These are phyloP conservation scores for Thunnus thynnus DNA, from an alignment of 2,113 vertebrate species.

Conservation along the genomic window DNA sequence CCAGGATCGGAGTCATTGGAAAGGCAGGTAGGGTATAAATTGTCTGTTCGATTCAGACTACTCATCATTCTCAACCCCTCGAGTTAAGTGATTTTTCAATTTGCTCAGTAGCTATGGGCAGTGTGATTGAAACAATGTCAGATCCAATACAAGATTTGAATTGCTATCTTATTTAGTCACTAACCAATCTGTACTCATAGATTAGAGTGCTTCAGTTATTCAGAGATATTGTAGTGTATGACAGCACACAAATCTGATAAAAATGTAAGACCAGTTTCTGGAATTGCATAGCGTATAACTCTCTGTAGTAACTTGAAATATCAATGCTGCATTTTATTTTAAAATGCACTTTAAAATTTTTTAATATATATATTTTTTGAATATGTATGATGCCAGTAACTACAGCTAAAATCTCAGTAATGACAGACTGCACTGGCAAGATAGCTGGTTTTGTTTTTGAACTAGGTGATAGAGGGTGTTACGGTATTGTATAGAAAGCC, in stretches of 20 bases:
- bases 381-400: background rate
- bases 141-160: conserved; percentile 44
- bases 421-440: no score
- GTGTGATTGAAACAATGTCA: conserved; percentile 54
- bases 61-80: conserved; percentile 38
- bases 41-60: conserved; percentile 43
- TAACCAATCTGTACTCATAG: conserved; percentile 19
- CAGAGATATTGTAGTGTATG: background rate
- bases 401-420: background rate
- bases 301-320: background rate
- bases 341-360: background rate
- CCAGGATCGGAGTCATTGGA: conserved; percentile 39
- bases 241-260: background rate
- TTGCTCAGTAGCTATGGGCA: conserved; percentile 22
- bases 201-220: conserved; percentile 7
- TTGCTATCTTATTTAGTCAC: conserved; percentile 33
- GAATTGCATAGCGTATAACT: background rate
- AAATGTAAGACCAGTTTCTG: background rate
- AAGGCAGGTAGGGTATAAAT: conserved; percentile 56
- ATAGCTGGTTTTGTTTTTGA: background rate
- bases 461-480: no score
- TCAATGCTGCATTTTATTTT: background rate
- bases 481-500: background rate
- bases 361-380: background rate
- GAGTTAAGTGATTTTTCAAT: conserved; percentile 53